Base-by-base conservation (phyloP, 2,797 vertebrate species). In the Chiloscyllium punctatum region DNA sequence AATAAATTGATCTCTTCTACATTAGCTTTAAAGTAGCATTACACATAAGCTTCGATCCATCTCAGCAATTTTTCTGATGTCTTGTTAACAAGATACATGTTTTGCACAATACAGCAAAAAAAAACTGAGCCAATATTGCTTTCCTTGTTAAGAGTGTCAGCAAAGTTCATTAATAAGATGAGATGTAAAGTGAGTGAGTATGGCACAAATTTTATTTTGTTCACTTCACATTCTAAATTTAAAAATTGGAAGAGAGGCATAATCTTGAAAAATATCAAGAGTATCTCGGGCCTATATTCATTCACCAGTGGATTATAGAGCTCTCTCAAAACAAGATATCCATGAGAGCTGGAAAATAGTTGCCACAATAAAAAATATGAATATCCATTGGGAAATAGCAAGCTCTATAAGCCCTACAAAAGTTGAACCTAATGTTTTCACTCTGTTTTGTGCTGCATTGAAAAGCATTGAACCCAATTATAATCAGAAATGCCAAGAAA, bases 1-100 rank as follows among this genome's bases (percentile, higher is more conserved):
- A 95, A 95, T 95, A 95, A 94, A 72, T 72, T 48, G 71, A 95
- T 95, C 25, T 77, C 27, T 51, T 7, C 48, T 57, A 30, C 94
- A 95, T 30, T 95, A 77, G 69, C 72, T 95, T 95, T 51, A 77
- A 95, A 74, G 72, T 30, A 33, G 27, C 51, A 72, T 27, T 74
- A n/a, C 30, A 77, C 21, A 57, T n/a, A 57, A 77, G 68, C 15
- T 77, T 72, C 57, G 27, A 16, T 95, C 71, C n/a, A 33, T 27
- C 74, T 53, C 94, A 53, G 69, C 25, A 53, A 16, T 53, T 95
- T 74, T 95, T 77, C 69, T 94, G 69, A 77, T 72, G 66, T 23
- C 71, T 77, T 53, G 30, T 57, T 74, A 95, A 95, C 72, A 95
- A 77, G 42, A 30, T 30, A 48, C 69, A 74, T 94, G 94, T 51